Base-by-base conservation (phyloP, 2,113 vertebrate species). In the Chloropsis hardwickii region DNA sequence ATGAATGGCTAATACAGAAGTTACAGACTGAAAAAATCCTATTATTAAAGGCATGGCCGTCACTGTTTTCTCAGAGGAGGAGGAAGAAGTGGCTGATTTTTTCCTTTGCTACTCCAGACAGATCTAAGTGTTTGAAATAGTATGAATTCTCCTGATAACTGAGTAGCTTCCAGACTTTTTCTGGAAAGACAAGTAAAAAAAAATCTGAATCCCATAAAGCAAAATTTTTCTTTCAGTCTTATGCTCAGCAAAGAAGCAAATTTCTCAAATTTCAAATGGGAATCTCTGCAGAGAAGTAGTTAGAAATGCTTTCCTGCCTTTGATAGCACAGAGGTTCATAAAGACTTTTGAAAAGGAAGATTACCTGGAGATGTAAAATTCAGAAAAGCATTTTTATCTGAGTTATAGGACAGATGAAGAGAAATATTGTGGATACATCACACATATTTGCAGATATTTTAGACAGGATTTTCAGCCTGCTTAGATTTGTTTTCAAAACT, bases 401-500 rank as follows among this genome's bases (percentile, higher is more conserved):
- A 87, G 33, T 42, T 80, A 33, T 44, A 83, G 79, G 51, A 60
- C 33, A 78, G 15, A 70, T 78, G 19, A 89, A 65, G 70, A 77
- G 45, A 86, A 90, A 44, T 53, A 62, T 5, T 2, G 0, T 29
- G 12, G 45, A 35, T 56, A 44, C 12, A 48, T 81, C 48, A 64
- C 27, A 78, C 9, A 12, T 80, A 73, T 53, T 87, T 78, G 23
- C 15, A 51, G 60, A 60, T 66, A 80, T 90, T 92, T 77, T 90
- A 67, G 50, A 35, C 64, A 29, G 14, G 24, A 80, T 93, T 95
- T 83, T 82, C 61, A 80, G 9, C 16, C 19, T 71, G 16, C 35
- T 95, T 35, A 29, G 60, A 67, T 92, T 90, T 90, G 56, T 81
- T 96, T 93, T 67, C 14, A 66, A 86, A 91, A 53, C 31, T 50